Base-by-base conservation (phyloP, 1,140 invertebrate species). In the Samia ricini region DNA sequence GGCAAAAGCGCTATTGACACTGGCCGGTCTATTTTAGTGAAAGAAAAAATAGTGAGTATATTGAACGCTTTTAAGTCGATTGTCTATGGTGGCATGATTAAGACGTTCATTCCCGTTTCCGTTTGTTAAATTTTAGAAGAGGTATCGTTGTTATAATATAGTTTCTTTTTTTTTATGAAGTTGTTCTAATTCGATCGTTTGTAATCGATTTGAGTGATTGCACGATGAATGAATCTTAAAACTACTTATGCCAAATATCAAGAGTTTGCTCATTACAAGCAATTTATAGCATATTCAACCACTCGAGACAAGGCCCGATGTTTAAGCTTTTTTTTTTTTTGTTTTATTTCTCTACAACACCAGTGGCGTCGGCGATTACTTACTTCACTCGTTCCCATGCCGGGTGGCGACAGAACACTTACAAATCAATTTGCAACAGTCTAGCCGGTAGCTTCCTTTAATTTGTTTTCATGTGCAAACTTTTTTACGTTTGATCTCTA, bases 391-490 rank as follows among this genome's bases (percentile, higher is more conserved):
- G 79, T 89, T 88, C 87, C 83, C 87, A 88, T 86, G 80, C 83
- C 82, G 86, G 86, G 86, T 89, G 87, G 87, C 87, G 87, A 88
- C 87, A 83, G 71, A 80, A 71, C 81, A 87, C 83, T 89, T 73
- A 78, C 76, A 74, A 74, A 68, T 64, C 78, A 85, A 87, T 87
- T 88, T 84, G 87, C 87, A 85, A 15, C 10, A 81, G 86, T 88
- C 85, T 88, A 82, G 85, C 76, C 85, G 61, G 50, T 65, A 33
- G 69, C 70, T 84, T 81, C 79, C 78, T 83, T 77, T 69, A 70
- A 69, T 70, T 79, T 74, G 69, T 77, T 24, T 50, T 49, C 49
- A 71, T 61, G 56, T 67, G 74, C 59, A 77, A 71, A 77, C 59
- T 71, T 74, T n/a, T 75, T 79, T 75, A 61, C 60, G 33, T 65